Evolutionary conservation across 2,113 vertebrate species (phyloP), one percentile per base, ranked within the genome.

Genomic region (Ictidomys tridecemlineatus): DNA sequence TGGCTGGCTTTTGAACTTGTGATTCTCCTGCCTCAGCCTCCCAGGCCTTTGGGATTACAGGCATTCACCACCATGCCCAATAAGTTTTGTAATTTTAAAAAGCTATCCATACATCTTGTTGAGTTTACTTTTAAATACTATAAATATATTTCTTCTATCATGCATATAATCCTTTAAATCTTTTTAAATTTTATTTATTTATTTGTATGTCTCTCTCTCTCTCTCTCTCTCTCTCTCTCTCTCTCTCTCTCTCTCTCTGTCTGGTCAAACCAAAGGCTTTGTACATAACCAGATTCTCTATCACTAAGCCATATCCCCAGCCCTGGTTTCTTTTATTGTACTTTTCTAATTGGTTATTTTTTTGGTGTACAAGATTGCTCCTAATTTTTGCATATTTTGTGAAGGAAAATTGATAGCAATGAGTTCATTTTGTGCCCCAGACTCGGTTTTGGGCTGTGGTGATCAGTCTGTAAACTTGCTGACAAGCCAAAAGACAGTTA

Each of bases 381-480:
- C 42, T 82, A 61, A 86, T 72, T 72, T 95, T 73, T 92, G 17
- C 24, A 53, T 86, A 86, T 73, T 92, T 86, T n/a, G 51, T 93
- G 63, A 85, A 78, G 45, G 76, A 78, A 93, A 86, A 72, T 58
- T 22, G 63, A 77, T 30, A 58, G 37, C 37, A 53, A 20, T 69
- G n/a, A 85, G 8, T 24, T 28, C 61, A 76, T 74, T 39, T 61
- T 76, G 70, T 45, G 56, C 65, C 8, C 80, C 56, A 67, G 45
- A 77, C 28, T 67, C 26, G 45, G 77, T 69, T 11, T 37, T 78
- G 53, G 48, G 51, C 48, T 18, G 6, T 78, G 45, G 45, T 26
- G 65, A 20, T 37, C 30, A 78, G 61, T 85, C n/a, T 78, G 8
- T 53, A 34, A 39, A 78, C 37, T 79, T 45, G 14, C 30, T 78